Percentiles rank a stretch among this genome's conserved stretches.
These are phyloP conservation scores for Sylvia borin DNA, from an alignment of 2,797 vertebrate genomes.

Conservation along the genomic window DNA sequence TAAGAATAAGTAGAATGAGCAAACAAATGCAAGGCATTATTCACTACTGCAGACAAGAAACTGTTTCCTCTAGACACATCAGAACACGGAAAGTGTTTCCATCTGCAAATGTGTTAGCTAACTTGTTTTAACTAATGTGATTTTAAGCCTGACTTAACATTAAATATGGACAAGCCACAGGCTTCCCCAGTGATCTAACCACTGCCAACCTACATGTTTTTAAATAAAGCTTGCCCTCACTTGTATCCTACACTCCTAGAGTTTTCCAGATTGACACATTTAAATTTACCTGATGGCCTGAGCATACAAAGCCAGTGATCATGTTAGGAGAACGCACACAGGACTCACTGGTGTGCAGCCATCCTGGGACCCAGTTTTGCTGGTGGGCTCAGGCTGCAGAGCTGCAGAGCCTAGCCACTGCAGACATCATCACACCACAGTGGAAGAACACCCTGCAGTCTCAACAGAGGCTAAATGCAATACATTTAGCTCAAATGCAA, in stretches of 20 bases:
- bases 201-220: not conserved
- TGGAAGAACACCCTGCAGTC: not conserved
- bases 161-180: not conserved
- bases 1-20: not conserved
- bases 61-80: not conserved
- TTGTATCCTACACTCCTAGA: not conserved
- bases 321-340: not conserved
- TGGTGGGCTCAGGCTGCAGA: not conserved
- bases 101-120: not conserved
- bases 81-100: not conserved
- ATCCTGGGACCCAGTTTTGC: not conserved
- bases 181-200: not conserved
- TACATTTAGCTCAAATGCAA: not conserved
- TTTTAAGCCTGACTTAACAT: not conserved
- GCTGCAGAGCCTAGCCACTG: not conserved
- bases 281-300: not conserved
- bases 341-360: not conserved
- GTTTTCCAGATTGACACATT: not conserved
- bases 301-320: not conserved
- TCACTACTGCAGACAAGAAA: not conserved
- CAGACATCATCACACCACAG: accelerated
- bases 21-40: not conserved
- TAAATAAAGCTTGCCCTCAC: not conserved
- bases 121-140: constrained; percentile 2
- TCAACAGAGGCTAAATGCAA: not conserved